Evolutionary conservation across 2,888 invertebrate species (phyloP).

Genomic region (Girardia tigrina): DNA sequence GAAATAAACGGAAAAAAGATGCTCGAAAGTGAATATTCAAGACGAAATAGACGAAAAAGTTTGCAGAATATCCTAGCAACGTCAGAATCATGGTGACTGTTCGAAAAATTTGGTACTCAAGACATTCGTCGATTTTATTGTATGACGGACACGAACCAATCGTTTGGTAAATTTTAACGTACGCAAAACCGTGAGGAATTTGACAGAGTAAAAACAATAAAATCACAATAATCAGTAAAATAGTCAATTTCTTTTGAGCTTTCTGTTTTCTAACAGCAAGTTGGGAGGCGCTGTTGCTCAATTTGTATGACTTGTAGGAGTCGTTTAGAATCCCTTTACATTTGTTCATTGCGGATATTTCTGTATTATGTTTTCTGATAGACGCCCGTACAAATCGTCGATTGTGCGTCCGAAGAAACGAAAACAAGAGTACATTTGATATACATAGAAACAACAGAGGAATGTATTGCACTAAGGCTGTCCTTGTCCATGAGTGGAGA

Average conservation of each 20-base stretch:
- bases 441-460: slow-evolving; percentile 32
- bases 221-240: slow-evolving; percentile 26
- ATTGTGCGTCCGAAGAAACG: neutral
- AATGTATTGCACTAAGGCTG: slow-evolving; percentile 21
- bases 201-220: slow-evolving; percentile 27
- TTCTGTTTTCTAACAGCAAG: slow-evolving; percentile 14
- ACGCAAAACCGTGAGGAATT: slow-evolving; percentile 32
- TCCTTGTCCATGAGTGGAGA: slow-evolving; percentile 27
- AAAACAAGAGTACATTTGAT: neutral
- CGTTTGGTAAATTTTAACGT: slow-evolving; percentile 25
- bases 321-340: neutral
- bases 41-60: slow-evolving; percentile 29
- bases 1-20: neutral
- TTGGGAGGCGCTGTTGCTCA: slow-evolving; percentile 24
- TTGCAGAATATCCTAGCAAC: slow-evolving; percentile 25
- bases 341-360: neutral
- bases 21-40: slow-evolving; percentile 31
- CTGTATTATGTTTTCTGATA: neutral
- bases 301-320: neutral
- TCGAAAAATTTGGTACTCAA: slow-evolving; percentile 26
- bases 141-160: slow-evolving; percentile 4
- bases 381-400: slow-evolving; percentile 24
- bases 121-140: neutral
- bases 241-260: slow-evolving; percentile 27
- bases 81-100: slow-evolving; percentile 7